Evolutionary conservation across 1,140 invertebrate species (phyloP).

Genomic region (Micrasema longulum): DNA sequence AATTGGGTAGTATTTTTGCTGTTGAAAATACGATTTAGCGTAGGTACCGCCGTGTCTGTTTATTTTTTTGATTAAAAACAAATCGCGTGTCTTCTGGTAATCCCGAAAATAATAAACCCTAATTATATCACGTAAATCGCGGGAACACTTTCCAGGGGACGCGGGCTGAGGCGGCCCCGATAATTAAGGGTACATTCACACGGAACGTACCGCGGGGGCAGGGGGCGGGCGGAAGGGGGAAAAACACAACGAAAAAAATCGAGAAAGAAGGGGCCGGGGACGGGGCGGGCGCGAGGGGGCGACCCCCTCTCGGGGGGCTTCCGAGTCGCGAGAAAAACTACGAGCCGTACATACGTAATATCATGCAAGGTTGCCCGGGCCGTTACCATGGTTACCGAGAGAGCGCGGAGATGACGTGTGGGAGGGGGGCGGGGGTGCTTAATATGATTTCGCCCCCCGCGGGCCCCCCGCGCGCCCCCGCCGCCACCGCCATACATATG

Average conservation of each 20-base stretch:
- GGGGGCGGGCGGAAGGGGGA: constrained; percentile 27
- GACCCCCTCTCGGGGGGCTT: constrained; percentile 53
- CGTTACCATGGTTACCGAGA: constrained; percentile 53
- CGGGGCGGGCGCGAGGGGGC: constrained; percentile 53
- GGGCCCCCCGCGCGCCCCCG: constrained; percentile 20
- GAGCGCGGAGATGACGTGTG: constrained; percentile 56
- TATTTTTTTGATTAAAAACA: too few relatives aligned
- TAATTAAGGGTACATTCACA: constrained; percentile 54
- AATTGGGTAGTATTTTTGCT: too few relatives aligned
- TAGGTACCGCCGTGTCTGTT: too few relatives aligned
- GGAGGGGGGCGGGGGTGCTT: constrained; percentile 66
- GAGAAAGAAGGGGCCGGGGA: constrained; percentile 21
- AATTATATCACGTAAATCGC: constrained; percentile 25
- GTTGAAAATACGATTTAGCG: too few relatives aligned
- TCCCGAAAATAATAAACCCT: constrained; percentile 5
- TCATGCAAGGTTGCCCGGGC: constrained; percentile 56
- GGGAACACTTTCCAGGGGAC: constrained; percentile 15
- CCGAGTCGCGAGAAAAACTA: constrained; percentile 60
- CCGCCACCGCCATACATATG: constrained; percentile 49
- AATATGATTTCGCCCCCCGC: constrained; percentile 58
- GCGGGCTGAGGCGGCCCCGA: constrained; percentile 28
- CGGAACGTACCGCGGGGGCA: constrained; percentile 39
- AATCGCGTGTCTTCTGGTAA: constrained; percentile 4
- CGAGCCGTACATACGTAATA: constrained; percentile 56
- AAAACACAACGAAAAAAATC: constrained; percentile 40